Base-by-base conservation (phyloP, 2,888 invertebrate species). In the Drosophila villosipedis region DNA sequence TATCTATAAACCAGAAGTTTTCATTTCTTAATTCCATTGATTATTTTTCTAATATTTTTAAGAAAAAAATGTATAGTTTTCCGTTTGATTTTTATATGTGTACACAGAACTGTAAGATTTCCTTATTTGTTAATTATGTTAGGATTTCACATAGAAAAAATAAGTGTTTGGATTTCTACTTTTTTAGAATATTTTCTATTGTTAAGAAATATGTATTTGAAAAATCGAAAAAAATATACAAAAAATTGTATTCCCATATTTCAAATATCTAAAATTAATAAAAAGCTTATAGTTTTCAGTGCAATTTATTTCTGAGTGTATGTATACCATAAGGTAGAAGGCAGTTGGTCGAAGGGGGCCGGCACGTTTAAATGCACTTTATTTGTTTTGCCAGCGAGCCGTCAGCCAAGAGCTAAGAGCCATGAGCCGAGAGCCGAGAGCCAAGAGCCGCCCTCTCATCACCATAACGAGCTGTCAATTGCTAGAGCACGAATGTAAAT, bases 281-380 rank as follows among this genome's bases (percentile, higher is more conserved):
- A 35, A 35, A 4, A 4, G 14, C 35, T 14, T 14, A 35, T 35
- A 14, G 35, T 35, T 14, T 35, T 7, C 4, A 14, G 7, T 25
- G 25, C 9, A 47, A 4, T 2, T 47, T 49, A 9, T 35, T 33
- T n/a, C 4, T 28, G 33, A 25, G 47, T 47, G 25, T 47, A 47
- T 60, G 55, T 39, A 60, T 25, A 16, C 22, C 37, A 61, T 22
- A 64, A n/a, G n/a, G 30, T 41, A 12, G 33, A 33, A 33, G 10
- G 19, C n/a, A 25, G 61, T 35, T 68, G 62, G 58, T 33, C 41
- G 43, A 43, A 63, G 54, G 52, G 47, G 65, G 39, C 65, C 58
- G 68, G 80, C 80, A 74, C 72, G 67, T 71, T 83, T 79, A 77
- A 83, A 83, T 83, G 83, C 84, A 84, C 79, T 83, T 83, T 83